A percentile compares a stretch with the other conserved stretches of the same genome.
Conservation (phyloP, 1,140 invertebrate species). For the Zaprionus kolodkinae region DNA sequence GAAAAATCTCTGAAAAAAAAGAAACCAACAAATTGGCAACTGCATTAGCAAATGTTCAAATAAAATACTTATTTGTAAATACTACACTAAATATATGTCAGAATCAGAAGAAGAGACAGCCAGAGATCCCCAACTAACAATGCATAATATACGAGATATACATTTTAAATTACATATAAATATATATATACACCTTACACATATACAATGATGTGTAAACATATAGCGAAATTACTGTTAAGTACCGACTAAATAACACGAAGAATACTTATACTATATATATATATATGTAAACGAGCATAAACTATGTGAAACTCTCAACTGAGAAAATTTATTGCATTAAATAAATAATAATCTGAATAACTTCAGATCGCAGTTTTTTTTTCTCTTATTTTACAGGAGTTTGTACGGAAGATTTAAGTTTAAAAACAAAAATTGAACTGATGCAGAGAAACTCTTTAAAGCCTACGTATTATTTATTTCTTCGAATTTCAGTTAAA, state of each 20-base stretch:
- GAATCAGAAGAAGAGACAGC: no score
- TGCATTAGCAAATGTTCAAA: constrained; percentile 22
- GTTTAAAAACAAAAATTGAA: not conserved
- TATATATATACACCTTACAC: constrained; percentile 41
- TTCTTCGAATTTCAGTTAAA: not conserved
- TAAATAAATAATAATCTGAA: constrained; percentile 80
- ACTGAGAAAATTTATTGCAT: constrained; percentile 79
- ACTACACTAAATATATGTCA: constrained; percentile 18
- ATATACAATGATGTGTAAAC: constrained; percentile 53
- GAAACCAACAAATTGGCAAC: not conserved
- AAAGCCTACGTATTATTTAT: not conserved
- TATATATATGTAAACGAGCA: constrained; percentile 43
- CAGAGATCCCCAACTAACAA: constrained; percentile 17
- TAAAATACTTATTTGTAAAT: constrained; percentile 43
- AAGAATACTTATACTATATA: constrained; percentile 49
- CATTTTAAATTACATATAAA: constrained; percentile 54
- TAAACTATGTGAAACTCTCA: constrained; percentile 78
- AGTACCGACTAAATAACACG: constrained; percentile 70
- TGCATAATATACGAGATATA: constrained; percentile 21
- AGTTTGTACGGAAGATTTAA: not conserved
- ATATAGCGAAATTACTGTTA: constrained; percentile 72
- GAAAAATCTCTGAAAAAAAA: not conserved
- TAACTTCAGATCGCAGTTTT: constrained; percentile 34
- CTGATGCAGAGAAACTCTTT: not conserved
- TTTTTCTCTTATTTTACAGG: no score